Evolutionary conservation across 1,140 invertebrate species (phyloP), one percentile per base, ranked within the genome.

Genomic region (Drosophila busckii): DNA sequence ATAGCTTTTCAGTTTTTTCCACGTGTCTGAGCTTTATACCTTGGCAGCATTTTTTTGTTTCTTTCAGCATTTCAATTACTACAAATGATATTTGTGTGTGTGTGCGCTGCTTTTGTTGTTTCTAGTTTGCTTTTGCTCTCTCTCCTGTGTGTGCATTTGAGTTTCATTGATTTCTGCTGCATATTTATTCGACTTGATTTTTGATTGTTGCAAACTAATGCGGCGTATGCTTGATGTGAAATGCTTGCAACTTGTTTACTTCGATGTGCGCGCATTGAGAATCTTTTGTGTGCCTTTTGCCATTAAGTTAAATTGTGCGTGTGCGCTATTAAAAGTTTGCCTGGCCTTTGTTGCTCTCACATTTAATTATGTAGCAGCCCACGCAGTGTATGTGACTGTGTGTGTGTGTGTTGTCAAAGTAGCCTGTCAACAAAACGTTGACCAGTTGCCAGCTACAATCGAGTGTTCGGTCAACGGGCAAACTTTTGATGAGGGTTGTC

Each of bases 401-500:
- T n/a, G n/a, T n/a, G n/a, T n/a, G n/a, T n/a, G n/a, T n/a, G n/a
- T n/a, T n/a, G 73, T 68, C 73, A 78, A 78, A 78, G 73, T 78
- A 58, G 73, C 68, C 73, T 73, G 73, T 73, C 73, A 78, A 78
- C 73, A 80, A n/a, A 37, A 45, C 73, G 58, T 64, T 73, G 73
- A 80, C 73, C 73, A 80, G 63, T 71, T 48, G 73, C 41, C 63
- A 63, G 49, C n/a, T 52, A 52, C 73, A 78, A 80, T 78, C 73
- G 63, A 64, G 56, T n/a, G n/a, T n/a, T n/a, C 68, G 67, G 53
- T 73, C 71, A 78, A 71, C 58, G 73, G 73, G 58, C 63, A 78
- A 78, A 78, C 53, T 78, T 78, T 78, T 78, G 73, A 78, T 78
- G 73, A 78, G 73, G 73, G 73, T 78, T 80, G 73, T 78, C 73